phyloP scores from a whole-genome alignment of 1,140 invertebrate species.

The Ctenoplectra terminalis region DNA sequence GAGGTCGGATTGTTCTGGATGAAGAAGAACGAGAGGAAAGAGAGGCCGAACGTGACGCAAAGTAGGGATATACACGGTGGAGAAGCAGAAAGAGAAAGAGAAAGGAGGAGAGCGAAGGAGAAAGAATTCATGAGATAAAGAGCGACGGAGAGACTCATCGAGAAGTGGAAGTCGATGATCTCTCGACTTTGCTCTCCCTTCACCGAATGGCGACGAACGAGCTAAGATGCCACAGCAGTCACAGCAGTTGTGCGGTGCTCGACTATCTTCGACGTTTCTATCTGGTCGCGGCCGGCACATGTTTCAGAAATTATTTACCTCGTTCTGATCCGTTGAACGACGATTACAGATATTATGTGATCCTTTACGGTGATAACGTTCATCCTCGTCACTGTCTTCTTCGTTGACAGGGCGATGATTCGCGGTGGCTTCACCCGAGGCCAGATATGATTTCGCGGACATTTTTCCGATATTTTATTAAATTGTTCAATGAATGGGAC shows the following conservation, averaged over 20 bases:
- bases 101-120: not conserved
- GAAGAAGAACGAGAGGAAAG: constrained; percentile 55
- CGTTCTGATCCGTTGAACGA: not conserved
- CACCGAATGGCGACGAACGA: constrained; percentile 69
- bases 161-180: constrained; percentile 74
- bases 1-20: constrained; percentile 51
- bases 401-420: not conserved
- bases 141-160: constrained; percentile 33
- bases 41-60: constrained; percentile 24
- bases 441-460: not conserved
- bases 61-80: not conserved
- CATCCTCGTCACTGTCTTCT: not conserved
- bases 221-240: constrained; percentile 70
- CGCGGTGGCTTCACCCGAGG: not conserved
- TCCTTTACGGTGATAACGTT: not conserved
- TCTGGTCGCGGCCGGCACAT: constrained; percentile 8
- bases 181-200: constrained; percentile 73
- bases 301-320: not conserved
- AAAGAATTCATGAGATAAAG: constrained; percentile 30
- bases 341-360: constrained; percentile 6
- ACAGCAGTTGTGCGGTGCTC: constrained; percentile 57
- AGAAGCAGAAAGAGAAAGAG: constrained; percentile 10
- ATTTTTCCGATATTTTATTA: not conserved
- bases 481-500: not conserved
- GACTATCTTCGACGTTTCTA: constrained; percentile 36